A percentile compares a stretch with the other conserved stretches of the same genome.
Evolutionary conservation across 2,797 vertebrate species (phyloP).

Genomic region (Channallabes apus): DNA sequence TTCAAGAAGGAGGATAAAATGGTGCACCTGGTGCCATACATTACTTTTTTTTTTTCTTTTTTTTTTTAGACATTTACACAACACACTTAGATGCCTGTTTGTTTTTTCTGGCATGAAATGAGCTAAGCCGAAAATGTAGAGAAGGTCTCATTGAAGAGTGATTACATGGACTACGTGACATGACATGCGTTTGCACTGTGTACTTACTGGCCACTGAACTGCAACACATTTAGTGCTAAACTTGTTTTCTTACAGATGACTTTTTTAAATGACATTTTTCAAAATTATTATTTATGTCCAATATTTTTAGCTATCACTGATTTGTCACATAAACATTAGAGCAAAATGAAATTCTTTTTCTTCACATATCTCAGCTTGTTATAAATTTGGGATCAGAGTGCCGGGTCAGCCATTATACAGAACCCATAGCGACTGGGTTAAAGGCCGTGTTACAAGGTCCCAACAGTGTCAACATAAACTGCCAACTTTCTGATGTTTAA

Average conservation of each 20-base stretch:
- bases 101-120: not conserved
- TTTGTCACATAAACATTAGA: not conserved
- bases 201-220: no score
- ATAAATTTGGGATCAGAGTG: not conserved
- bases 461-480: not conserved
- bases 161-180: no score
- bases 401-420: not conserved
- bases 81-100: not conserved
- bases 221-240: not conserved
- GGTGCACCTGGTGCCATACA: slow-evolving; percentile 3
- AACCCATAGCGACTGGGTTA: not conserved
- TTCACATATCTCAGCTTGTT: not conserved
- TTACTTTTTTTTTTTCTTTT: no score
- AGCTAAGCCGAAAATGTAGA: not conserved
- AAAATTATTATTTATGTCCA: not conserved
- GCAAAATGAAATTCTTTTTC: not conserved
- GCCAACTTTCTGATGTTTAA: not conserved
- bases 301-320: not conserved
- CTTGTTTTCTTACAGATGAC: not conserved
- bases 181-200: not conserved
- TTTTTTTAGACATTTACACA: not conserved
- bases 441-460: not conserved
- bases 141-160: not conserved
- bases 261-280: not conserved
- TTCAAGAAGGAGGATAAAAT: not conserved